Percentiles rank a stretch among this genome's conserved stretches.
phyloP scores from a whole-genome alignment of 2,888 invertebrate species.

The Calliphora vomitoria region DNA sequence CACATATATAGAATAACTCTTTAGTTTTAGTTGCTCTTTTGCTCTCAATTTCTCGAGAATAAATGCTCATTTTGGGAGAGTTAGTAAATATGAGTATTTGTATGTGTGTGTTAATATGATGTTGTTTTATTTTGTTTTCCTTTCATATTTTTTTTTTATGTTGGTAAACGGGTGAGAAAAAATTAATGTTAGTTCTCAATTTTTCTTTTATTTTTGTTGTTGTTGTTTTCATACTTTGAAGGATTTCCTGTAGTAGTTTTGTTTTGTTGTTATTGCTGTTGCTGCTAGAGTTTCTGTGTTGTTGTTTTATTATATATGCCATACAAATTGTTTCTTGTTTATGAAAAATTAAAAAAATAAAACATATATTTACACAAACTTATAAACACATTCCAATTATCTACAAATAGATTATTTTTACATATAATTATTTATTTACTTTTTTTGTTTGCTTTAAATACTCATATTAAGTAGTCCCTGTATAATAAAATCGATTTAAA shows the following conservation, averaged over 20 bases:
- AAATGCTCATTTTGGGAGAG: not conserved
- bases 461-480: not conserved
- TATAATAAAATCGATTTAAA: conserved; percentile 27
- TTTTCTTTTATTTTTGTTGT: not conserved
- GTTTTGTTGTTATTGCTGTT: not conserved
- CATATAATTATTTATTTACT: not conserved
- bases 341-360: conserved; percentile 16
- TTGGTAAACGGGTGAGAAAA: not conserved
- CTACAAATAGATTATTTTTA: not conserved
- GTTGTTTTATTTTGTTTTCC: not conserved
- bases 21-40: not conserved
- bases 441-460: not conserved
- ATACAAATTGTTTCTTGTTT: conserved; percentile 35
- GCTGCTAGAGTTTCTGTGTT: not conserved
- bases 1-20: not conserved
- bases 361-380: not conserved
- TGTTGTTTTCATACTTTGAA: conserved; percentile 9
- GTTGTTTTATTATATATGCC: not conserved
- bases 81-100: not conserved
- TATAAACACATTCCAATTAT: conserved; percentile 15
- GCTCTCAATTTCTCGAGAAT: not conserved
- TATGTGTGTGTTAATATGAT: not conserved
- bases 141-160: not conserved
- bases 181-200: not conserved
- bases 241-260: conserved; percentile 36